Evolutionary conservation across 2,888 invertebrate genomes (phyloP), one percentile per base, ranked within the genome.

Genomic region (Dicranocentrus wangi): DNA sequence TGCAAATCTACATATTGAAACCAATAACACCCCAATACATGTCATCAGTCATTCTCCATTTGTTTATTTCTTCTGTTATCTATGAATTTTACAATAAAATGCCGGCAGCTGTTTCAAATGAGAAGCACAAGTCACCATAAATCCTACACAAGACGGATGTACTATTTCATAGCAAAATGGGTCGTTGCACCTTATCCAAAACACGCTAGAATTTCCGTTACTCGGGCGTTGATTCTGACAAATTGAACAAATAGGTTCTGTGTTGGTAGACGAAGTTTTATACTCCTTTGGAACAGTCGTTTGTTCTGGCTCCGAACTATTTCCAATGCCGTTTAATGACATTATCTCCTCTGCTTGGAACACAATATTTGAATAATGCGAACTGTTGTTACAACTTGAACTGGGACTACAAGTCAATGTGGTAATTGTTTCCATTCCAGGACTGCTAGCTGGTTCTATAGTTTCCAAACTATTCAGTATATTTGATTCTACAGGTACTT

Each of bases 111-210:
- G 70, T 73, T 70, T 82, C 15, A 85, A 71, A 25, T 83, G 78
- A 1, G 69, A 32, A 8, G 58, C 25, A 43, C 78, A 69, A 21
- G 73, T 70, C 1, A 85, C 79, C 21, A 65, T 61, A 66, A 86
- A 86, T 8, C 86, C 86, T 2, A 86, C 60, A 68, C 86, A 86
- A 2, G 65, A 23, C 0, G 85, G 66, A 81, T 86, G 86, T 1
- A 85, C 84, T n/a, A 83, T 47, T 32, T 80, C 78, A 23, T 82
- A 82, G 72, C 86, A 86, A 27, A 86, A 80, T 1, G 86, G 82
- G 55, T 84, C 70, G 53, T 78, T 77, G 69, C 86, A 86, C 1
- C 86, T 76, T 21, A 86, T 81, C 86, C 86, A 86, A 17, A 71
- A 73, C 1, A 61, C 42, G 8, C 39, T 19, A 1, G 43, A 27